Conservation (phyloP, 2,888 invertebrate species). For the Agrochola lychnidis region DNA sequence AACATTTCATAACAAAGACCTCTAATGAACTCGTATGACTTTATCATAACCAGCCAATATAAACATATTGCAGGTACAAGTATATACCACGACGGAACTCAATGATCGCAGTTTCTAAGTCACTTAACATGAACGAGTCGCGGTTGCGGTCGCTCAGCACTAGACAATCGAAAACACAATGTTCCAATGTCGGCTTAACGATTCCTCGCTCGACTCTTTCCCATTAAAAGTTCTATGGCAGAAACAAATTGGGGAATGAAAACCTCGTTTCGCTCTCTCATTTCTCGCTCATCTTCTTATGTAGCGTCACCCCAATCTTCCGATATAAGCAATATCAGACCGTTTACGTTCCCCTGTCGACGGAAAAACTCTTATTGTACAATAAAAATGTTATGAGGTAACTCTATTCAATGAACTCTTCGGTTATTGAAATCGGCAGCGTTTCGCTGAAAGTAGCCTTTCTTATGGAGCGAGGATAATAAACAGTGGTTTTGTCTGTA, state of each 20-base stretch:
- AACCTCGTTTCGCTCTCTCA: slow-evolving; percentile 53
- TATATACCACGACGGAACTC: slow-evolving; percentile 67
- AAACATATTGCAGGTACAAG: slow-evolving; percentile 61
- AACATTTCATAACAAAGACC: slow-evolving; percentile 37
- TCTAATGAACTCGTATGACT: slow-evolving; percentile 43
- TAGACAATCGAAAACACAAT: slow-evolving; percentile 32
- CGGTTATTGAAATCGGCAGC: slow-evolving; percentile 87
- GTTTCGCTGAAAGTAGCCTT: slow-evolving; percentile 84
- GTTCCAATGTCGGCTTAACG: slow-evolving; percentile 30
- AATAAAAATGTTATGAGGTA: slow-evolving; percentile 90
- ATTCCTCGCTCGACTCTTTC: slow-evolving; percentile 20
- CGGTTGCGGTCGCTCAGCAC: slow-evolving; percentile 40
- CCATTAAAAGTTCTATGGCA: slow-evolving; percentile 38
- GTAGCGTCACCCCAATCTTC: slow-evolving; percentile 73
- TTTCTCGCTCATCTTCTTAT: slow-evolving; percentile 60
- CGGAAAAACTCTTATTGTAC: slow-evolving; percentile 86
- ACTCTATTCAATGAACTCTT: slow-evolving; percentile 88
- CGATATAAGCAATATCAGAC: slow-evolving; percentile 84
- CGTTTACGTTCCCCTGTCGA: slow-evolving; percentile 80
- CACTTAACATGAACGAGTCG: slow-evolving; percentile 75
- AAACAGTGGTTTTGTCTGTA: slow-evolving; percentile 76
- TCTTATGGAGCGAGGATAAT: slow-evolving; percentile 79
- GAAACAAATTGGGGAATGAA: slow-evolving; percentile 44
- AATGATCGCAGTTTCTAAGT: slow-evolving; percentile 82
- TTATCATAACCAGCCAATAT: slow-evolving; percentile 60